Percentiles rank a stretch among this genome's conserved stretches.
phyloP scores from a whole-genome alignment of 1,140 invertebrate genomes.

The Parasteatoda tepidariorum region DNA sequence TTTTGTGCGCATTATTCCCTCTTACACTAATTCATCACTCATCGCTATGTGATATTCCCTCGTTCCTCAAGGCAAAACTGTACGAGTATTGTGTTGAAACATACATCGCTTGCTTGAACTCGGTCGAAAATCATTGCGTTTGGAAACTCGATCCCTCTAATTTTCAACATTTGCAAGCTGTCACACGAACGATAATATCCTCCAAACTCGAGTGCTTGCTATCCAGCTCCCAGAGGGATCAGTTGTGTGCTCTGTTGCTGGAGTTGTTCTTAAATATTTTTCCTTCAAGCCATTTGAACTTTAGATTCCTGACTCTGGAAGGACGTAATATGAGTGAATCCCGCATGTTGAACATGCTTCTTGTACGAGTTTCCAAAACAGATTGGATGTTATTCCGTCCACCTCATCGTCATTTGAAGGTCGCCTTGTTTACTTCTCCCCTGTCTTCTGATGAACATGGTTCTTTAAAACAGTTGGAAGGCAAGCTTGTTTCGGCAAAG shows the following conservation, averaged over 20 bases:
- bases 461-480: not conserved
- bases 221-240: not conserved
- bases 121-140: not conserved
- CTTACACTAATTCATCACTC: slow-evolving; percentile 16
- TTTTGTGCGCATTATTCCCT: slow-evolving; percentile 4
- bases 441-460: slow-evolving; percentile 38
- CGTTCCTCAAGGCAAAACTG: not conserved
- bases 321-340: slow-evolving; percentile 7
- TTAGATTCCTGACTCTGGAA: slow-evolving; percentile 9
- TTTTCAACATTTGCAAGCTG: not conserved
- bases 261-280: slow-evolving; percentile 8
- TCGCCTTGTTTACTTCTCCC: slow-evolving; percentile 13
- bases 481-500: slow-evolving; percentile 3
- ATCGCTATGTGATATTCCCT: not conserved
- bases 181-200: slow-evolving; percentile 1
- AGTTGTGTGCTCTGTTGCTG: slow-evolving; percentile 5
- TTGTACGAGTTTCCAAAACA: slow-evolving; percentile 1
- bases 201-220: slow-evolving; percentile 30
- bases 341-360: slow-evolving; percentile 8
- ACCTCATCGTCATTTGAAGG: not conserved
- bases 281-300: slow-evolving; percentile 3
- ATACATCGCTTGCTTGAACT: not conserved
- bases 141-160: slow-evolving; percentile 7
- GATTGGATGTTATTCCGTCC: not conserved
- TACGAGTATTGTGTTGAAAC: not conserved